Conservation (phyloP, 2,888 invertebrate species). For the Thumatha senex region DNA sequence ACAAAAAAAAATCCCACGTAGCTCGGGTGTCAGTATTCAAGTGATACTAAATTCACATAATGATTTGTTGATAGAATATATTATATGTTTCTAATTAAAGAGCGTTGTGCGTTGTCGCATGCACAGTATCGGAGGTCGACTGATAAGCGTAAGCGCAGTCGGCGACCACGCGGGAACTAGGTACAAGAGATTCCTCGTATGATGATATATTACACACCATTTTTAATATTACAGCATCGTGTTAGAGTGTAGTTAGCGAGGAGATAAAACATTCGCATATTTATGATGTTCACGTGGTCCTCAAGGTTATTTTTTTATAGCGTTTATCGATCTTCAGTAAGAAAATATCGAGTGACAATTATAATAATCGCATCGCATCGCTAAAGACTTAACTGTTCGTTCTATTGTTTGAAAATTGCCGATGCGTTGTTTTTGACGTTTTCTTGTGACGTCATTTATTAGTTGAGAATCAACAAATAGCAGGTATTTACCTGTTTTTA, state of each 20-base stretch:
- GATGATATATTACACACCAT: slow-evolving; percentile 29
- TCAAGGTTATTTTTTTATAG: slow-evolving; percentile 26
- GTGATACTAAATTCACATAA: slow-evolving; percentile 20
- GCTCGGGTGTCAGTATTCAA: slow-evolving; percentile 13
- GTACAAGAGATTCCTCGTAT: slow-evolving; percentile 32
- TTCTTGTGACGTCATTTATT: slow-evolving; percentile 22
- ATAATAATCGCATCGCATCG: slow-evolving; percentile 23
- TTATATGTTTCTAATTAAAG: slow-evolving; percentile 30
- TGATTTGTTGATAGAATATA: slow-evolving; percentile 16
- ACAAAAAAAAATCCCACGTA: too few species aligned
- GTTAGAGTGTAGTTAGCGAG: slow-evolving; percentile 37
- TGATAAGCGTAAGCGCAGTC: slow-evolving; percentile 66
- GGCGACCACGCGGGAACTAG: slow-evolving; percentile 46
- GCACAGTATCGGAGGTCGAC: slow-evolving; percentile 57
- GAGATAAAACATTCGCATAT: slow-evolving; percentile 41
- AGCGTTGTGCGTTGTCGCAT: slow-evolving; percentile 25
- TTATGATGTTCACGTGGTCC: slow-evolving; percentile 29
- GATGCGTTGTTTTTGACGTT: slow-evolving; percentile 15
- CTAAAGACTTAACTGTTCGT: slow-evolving; percentile 18
- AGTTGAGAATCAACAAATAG: not conserved
- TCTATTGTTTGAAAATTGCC: slow-evolving; percentile 29
- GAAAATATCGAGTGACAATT: slow-evolving; percentile 27
- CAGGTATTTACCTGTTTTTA: not conserved
- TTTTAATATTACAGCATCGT: slow-evolving; percentile 37
- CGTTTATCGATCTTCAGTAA: slow-evolving; percentile 25